Percentiles rank a stretch among this genome's conserved stretches.
phyloP scores from a whole-genome alignment of 2,888 invertebrate genomes.

The Amorpha juglandis region DNA sequence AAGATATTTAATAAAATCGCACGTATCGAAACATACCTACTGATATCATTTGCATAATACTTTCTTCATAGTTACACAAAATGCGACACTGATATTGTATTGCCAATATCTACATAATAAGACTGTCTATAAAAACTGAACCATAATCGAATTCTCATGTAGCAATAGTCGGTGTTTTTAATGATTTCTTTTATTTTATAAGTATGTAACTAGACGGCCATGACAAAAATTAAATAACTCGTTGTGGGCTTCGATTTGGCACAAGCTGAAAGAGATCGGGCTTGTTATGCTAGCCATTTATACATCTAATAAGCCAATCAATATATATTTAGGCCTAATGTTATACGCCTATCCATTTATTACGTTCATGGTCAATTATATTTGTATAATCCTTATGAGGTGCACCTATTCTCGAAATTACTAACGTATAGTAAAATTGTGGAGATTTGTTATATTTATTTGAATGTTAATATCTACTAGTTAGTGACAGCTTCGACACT shows the following conservation, averaged over 20 bases:
- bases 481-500: constrained; percentile 5
- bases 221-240: constrained; percentile 41
- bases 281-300: constrained; percentile 26
- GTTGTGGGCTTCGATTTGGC: constrained; percentile 33
- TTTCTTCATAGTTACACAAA: neutral
- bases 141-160: constrained; percentile 39
- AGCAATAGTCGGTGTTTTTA: constrained; percentile 43
- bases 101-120: constrained; percentile 32
- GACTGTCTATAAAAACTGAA: constrained; percentile 38
- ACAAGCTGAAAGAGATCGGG: constrained; percentile 21
- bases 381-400: neutral
- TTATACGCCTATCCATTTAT: constrained; percentile 4
- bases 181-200: constrained; percentile 48
- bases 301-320: constrained; percentile 35
- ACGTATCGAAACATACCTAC: neutral
- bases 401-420: neutral
- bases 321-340: constrained; percentile 20
- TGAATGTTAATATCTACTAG: constrained; percentile 11
- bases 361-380: neutral
- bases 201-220: constrained; percentile 41
- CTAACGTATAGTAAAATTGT: neutral
- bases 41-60: constrained; percentile 9
- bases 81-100: neutral
- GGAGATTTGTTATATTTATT: neutral
- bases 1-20: neutral